phyloP scores from a whole-genome alignment of 2,797 vertebrate species.

The Eidolon dupreanum region DNA sequence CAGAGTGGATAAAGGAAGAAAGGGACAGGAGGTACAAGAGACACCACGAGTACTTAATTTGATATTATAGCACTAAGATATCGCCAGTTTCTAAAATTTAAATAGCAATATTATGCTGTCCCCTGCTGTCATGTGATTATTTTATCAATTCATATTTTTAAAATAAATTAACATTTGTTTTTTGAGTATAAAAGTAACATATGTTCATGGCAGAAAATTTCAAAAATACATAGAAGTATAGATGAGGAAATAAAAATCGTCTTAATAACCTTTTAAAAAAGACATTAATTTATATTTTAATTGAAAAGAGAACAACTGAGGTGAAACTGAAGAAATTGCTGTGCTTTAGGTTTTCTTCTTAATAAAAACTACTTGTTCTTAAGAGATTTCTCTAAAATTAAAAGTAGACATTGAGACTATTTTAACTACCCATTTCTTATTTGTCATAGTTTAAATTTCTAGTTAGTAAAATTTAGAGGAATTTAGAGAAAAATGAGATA shows the following conservation, averaged over 20 bases:
- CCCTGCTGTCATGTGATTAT: constrained; percentile 54
- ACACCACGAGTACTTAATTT: background rate
- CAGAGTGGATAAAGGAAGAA: background rate
- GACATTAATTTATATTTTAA: background rate
- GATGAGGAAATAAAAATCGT: constrained; percentile 7
- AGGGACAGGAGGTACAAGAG: background rate
- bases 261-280: background rate
- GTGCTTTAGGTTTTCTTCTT: background rate
- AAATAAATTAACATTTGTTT: background rate
- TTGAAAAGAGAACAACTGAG: background rate
- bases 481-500: background rate
- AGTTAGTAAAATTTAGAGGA: background rate
- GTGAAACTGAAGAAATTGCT: constrained; percentile 11
- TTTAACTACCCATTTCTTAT: background rate
- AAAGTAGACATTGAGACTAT: background rate
- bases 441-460: constrained; percentile 7
- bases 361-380: background rate
- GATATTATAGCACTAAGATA: background rate
- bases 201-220: background rate
- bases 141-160: background rate
- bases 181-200: background rate
- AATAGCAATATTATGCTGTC: constrained; percentile 49
- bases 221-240: background rate
- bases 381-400: background rate
- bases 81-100: background rate